These are phyloP conservation scores for Tetragonula clypearis DNA, from an alignment of 1,140 invertebrate genomes.

Conservation along the genomic window DNA sequence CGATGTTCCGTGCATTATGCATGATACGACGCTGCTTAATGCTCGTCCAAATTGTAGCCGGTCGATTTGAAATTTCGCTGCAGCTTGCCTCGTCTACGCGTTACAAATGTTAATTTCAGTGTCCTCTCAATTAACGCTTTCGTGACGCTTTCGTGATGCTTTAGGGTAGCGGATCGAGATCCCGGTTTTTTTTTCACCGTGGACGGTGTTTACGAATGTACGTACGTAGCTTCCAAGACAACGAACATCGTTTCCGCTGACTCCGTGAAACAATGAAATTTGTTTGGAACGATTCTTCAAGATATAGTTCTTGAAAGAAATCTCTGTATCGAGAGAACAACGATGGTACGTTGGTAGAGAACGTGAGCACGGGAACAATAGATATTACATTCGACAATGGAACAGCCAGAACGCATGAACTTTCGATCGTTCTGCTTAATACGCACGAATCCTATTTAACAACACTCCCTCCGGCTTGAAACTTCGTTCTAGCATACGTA, in stretches of 20 bases:
- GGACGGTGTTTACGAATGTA: too few relatives aligned
- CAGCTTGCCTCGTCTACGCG: not conserved
- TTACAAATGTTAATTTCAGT: constrained; percentile 63
- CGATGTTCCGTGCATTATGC: constrained; percentile 73
- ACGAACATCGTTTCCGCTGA: not conserved
- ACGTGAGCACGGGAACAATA: too few relatives aligned
- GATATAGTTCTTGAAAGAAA: too few relatives aligned
- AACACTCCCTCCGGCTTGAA: not conserved
- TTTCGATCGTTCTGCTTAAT: constrained; percentile 21
- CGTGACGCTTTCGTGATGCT: constrained; percentile 9
- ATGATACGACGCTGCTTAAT: constrained; percentile 72
- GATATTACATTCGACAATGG: not conserved
- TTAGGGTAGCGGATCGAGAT: not conserved
- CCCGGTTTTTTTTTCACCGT: not conserved
- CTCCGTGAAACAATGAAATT: too few relatives aligned
- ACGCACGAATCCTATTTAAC: not conserved
- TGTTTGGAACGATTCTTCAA: too few relatives aligned
- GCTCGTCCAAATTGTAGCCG: constrained; percentile 65
- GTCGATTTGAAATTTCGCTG: constrained; percentile 60
- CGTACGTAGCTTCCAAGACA: not conserved
- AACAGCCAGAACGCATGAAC: constrained; percentile 7
- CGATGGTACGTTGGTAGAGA: too few relatives aligned
- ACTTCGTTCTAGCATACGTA: not conserved
- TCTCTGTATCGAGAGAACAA: not conserved
- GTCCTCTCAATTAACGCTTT: constrained; percentile 55